Percentiles rank a stretch among this genome's conserved stretches.
Conservation (phyloP, 2,113 vertebrate species). For the Porphyrio hochstetteri region DNA sequence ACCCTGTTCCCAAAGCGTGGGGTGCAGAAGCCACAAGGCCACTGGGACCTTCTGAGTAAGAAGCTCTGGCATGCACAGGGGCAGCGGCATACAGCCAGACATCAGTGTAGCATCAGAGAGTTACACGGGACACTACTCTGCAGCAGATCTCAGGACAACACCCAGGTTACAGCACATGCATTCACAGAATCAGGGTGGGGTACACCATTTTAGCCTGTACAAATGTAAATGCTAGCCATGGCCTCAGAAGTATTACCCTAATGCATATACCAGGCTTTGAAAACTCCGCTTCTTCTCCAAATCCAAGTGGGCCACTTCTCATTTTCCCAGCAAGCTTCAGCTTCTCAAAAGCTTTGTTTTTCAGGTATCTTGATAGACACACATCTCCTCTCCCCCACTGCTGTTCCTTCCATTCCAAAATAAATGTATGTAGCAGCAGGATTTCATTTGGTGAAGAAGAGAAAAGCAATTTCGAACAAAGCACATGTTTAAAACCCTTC, state of each 20-base stretch:
- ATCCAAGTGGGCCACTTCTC: not conserved
- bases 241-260: not conserved
- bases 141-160: not conserved
- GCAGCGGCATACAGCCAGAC: not conserved
- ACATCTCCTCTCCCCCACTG: not conserved
- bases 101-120: not conserved
- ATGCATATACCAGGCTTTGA: not conserved
- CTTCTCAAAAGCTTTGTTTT: not conserved
- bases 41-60: not conserved
- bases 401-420: not conserved
- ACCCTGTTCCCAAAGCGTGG: not conserved
- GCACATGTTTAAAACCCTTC: not conserved
- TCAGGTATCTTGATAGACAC: not conserved
- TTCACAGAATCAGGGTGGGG: not conserved
- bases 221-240: not conserved
- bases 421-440: not conserved
- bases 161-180: not conserved
- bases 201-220: not conserved
- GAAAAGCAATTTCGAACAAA: constrained; percentile 47
- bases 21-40: not conserved
- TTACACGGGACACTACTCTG: not conserved
- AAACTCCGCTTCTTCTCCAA: not conserved
- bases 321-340: not conserved
- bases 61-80: not conserved
- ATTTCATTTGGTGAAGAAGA: constrained; percentile 20